phyloP scores from a whole-genome alignment of 2,797 vertebrate genomes.

The Triplophysa bombifrons region DNA sequence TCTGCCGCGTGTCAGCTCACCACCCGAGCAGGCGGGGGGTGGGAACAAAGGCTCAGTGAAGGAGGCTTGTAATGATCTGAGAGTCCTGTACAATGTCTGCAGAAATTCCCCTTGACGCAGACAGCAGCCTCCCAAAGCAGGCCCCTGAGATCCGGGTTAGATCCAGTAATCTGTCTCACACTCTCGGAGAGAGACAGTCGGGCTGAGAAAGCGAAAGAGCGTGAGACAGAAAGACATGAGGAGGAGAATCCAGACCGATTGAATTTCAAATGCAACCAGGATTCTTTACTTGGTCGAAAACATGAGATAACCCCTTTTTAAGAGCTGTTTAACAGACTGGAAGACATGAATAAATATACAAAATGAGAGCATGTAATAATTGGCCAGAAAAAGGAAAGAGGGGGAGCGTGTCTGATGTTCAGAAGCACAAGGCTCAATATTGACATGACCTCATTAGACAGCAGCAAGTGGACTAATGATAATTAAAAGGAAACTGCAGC shows the following conservation, averaged over 20 bases:
- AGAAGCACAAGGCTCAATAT: constrained; percentile 34
- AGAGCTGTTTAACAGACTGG: constrained; percentile 16
- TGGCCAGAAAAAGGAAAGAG: constrained; percentile 1
- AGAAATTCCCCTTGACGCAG: constrained; percentile 64
- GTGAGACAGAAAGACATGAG: constrained; percentile 12
- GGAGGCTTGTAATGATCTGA: constrained; percentile 66
- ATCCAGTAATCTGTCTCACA: constrained; percentile 53
- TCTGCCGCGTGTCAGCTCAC: constrained; percentile 61
- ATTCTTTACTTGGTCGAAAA: neutral
- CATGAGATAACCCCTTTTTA: constrained; percentile 12
- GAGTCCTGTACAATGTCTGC: constrained; percentile 61
- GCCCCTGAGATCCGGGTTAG: constrained; percentile 57
- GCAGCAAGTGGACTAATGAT: constrained; percentile 39
- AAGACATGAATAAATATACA: constrained; percentile 22
- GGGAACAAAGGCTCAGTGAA: constrained; percentile 66
- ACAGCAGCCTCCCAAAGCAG: constrained; percentile 56
- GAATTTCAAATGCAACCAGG: constrained; percentile 28
- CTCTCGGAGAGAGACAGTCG: constrained; percentile 30
- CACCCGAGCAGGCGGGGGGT: constrained; percentile 51
- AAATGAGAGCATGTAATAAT: constrained; percentile 14
- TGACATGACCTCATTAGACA: constrained; percentile 43
- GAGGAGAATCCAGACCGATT: constrained; percentile 32
- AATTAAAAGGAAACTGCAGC: constrained; percentile 45
- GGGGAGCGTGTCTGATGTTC: constrained; percentile 1
- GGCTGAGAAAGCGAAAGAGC: constrained; percentile 29